phyloP scores from a whole-genome alignment of 1,140 invertebrate species.

The Thaumatotibia leucotreta region DNA sequence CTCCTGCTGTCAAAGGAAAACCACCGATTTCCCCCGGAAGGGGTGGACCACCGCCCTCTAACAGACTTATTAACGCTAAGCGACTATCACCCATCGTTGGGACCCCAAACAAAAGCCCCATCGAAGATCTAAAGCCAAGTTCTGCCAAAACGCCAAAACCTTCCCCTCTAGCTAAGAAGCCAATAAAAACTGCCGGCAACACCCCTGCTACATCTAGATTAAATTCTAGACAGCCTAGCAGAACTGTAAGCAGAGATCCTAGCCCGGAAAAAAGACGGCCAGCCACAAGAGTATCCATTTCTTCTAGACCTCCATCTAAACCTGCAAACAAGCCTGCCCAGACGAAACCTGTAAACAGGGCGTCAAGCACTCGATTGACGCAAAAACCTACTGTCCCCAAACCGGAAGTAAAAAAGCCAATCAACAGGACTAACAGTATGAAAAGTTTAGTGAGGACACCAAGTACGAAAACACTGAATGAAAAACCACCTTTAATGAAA shows the following conservation, averaged over 20 bases:
- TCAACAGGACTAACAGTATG: slow-evolving; percentile 67
- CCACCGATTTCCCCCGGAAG: slow-evolving; percentile 70
- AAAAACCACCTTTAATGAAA: slow-evolving; percentile 60
- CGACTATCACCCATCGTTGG: slow-evolving; percentile 72
- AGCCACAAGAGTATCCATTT: slow-evolving; percentile 25
- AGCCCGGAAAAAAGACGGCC: slow-evolving; percentile 62
- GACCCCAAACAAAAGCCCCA: slow-evolving; percentile 70
- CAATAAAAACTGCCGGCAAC: slow-evolving; percentile 49
- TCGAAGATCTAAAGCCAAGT: slow-evolving; percentile 46
- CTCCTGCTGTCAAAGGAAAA: slow-evolving; percentile 60
- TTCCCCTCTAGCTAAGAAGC: slow-evolving; percentile 37
- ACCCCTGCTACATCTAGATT: slow-evolving; percentile 65
- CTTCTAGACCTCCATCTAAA: slow-evolving; percentile 27
- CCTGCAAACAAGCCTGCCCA: slow-evolving; percentile 24
- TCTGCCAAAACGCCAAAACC: slow-evolving; percentile 50
- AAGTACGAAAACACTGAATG: slow-evolving; percentile 55
- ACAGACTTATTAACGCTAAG: slow-evolving; percentile 65
- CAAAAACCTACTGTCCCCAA: slow-evolving; percentile 50
- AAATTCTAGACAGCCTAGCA: slow-evolving; percentile 64
- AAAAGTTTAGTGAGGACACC: slow-evolving; percentile 59
- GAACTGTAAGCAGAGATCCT: slow-evolving; percentile 55
- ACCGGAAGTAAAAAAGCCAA: slow-evolving; percentile 65
- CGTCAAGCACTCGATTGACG: slow-evolving; percentile 43
- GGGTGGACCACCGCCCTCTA: slow-evolving; percentile 66
- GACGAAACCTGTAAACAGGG: slow-evolving; percentile 46